Conservation (phyloP, 2,888 invertebrate genomes). For the Callyntrura guangdongensis region DNA sequence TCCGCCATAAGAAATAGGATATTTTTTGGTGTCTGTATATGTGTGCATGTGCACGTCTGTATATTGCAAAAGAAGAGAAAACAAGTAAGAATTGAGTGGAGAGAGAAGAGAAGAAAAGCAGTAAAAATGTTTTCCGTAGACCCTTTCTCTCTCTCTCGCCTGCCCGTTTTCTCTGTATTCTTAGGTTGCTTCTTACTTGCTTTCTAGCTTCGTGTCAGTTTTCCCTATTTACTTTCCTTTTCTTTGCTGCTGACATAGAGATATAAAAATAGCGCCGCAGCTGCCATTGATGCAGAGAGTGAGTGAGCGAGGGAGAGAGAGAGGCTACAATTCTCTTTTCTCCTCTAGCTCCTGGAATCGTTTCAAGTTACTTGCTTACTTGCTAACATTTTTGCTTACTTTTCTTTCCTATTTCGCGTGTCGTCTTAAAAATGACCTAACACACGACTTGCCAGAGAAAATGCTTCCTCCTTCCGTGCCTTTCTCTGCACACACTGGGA, state of each 20-base stretch:
- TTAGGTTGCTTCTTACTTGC: background rate
- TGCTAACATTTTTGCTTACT: constrained; percentile 53
- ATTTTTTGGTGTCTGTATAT: constrained; percentile 1
- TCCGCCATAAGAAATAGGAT: background rate
- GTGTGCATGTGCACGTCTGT: background rate
- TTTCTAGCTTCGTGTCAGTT: constrained; percentile 42
- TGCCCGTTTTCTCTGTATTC: constrained; percentile 51
- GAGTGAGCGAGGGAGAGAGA: constrained; percentile 30
- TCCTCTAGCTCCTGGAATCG: constrained; percentile 46
- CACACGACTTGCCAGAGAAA: constrained; percentile 13
- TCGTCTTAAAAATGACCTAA: constrained; percentile 62
- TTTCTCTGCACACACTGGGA: background rate
- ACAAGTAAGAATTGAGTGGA: background rate
- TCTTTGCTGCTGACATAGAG: constrained; percentile 38
- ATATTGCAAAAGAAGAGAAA: constrained; percentile 23
- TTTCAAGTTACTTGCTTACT: constrained; percentile 61
- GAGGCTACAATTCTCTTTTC: constrained; percentile 20
- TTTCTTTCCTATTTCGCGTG: constrained; percentile 55
- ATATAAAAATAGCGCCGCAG: constrained; percentile 59
- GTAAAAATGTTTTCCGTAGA: constrained; percentile 59
- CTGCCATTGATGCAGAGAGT: constrained; percentile 61
- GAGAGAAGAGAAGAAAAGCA: constrained; percentile 38
- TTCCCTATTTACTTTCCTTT: constrained; percentile 51
- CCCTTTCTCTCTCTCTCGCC: no score
- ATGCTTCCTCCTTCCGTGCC: background rate